phyloP scores from a whole-genome alignment of 2,113 vertebrate species.

The Oreocharis arfaki region DNA sequence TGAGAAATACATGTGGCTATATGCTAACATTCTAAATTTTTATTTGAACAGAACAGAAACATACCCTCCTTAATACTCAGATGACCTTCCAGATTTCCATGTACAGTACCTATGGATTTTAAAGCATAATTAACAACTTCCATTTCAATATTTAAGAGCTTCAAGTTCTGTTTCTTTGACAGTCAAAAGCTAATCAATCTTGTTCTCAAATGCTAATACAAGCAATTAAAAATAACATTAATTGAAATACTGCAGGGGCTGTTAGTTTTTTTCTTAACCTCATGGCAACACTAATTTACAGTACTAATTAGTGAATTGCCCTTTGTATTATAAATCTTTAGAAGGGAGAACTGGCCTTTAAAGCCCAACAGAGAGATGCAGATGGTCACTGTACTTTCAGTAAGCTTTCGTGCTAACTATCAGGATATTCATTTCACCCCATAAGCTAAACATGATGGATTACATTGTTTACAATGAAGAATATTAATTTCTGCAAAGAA shows the following conservation, averaged over 20 bases:
- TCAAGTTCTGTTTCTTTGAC: conserved; percentile 66
- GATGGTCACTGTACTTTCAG: conserved; percentile 19
- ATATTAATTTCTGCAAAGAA: conserved; percentile 59
- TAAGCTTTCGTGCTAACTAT: neutral
- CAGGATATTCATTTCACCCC: conserved; percentile 40
- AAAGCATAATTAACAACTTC: conserved; percentile 72
- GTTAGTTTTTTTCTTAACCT: conserved; percentile 59
- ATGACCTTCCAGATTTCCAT: conserved; percentile 66
- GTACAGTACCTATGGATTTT: conserved; percentile 61
- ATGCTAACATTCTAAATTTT: conserved; percentile 11
- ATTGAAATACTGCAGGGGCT: conserved; percentile 72
- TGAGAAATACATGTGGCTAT: conserved; percentile 23
- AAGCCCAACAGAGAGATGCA: conserved; percentile 57
- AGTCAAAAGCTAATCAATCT: conserved; percentile 74
- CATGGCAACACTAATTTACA: conserved; percentile 69
- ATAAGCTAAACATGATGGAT: conserved; percentile 34
- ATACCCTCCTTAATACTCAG: conserved; percentile 17
- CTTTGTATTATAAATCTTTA: conserved; percentile 67
- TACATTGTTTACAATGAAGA: conserved; percentile 56
- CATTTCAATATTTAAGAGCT: conserved; percentile 62
- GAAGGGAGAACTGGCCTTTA: conserved; percentile 54
- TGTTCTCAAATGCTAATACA: conserved; percentile 73
- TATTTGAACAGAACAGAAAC: conserved; percentile 46
- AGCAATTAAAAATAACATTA: conserved; percentile 77
- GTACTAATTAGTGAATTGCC: conserved; percentile 67